A percentile compares a stretch with the other conserved stretches of the same genome.
Conservation (phyloP, 1,140 invertebrate species). For the Mylabris phalerata region DNA sequence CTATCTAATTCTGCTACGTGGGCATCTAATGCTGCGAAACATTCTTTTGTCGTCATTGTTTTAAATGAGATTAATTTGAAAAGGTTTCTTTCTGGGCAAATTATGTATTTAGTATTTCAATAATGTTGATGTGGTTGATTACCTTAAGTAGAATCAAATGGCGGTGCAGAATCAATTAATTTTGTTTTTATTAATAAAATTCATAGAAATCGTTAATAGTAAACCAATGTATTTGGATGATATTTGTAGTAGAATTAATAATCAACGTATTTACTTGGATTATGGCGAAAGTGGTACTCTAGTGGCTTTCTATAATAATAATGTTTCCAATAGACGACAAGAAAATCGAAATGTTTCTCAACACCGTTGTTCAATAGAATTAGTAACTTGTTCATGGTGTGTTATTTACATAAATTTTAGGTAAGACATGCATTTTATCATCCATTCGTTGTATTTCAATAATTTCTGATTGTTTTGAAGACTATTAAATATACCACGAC, state of each 20-base stretch:
- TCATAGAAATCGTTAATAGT: too few relatives aligned
- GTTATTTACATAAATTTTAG: slow-evolving; percentile 57
- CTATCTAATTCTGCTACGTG: too few relatives aligned
- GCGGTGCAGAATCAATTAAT: too few relatives aligned
- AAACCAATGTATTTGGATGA: slow-evolving; percentile 32
- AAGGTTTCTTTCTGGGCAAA: too few relatives aligned
- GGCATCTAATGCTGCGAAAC: too few relatives aligned
- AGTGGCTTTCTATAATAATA: slow-evolving; percentile 10
- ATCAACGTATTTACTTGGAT: slow-evolving; percentile 53
- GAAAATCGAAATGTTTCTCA: slow-evolving; percentile 26
- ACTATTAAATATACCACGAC: slow-evolving; percentile 42
- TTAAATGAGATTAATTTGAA: too few relatives aligned
- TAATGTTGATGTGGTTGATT: too few relatives aligned
- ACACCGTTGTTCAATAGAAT: slow-evolving; percentile 58
- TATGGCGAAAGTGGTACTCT: slow-evolving; percentile 51
- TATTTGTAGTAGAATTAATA: slow-evolving; percentile 55
- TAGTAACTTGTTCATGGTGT: slow-evolving; percentile 65
- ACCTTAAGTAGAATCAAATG: too few relatives aligned
- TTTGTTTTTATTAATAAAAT: too few relatives aligned
- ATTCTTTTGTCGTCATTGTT: too few relatives aligned
- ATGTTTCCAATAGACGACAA: slow-evolving; percentile 11
- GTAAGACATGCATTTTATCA: slow-evolving; percentile 41
- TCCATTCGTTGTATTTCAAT: slow-evolving; percentile 24
- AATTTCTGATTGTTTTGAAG: slow-evolving; percentile 24
- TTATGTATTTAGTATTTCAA: too few relatives aligned